Conservation (phyloP, 2,888 invertebrate species). For the Stenchaetothrips biformis region DNA sequence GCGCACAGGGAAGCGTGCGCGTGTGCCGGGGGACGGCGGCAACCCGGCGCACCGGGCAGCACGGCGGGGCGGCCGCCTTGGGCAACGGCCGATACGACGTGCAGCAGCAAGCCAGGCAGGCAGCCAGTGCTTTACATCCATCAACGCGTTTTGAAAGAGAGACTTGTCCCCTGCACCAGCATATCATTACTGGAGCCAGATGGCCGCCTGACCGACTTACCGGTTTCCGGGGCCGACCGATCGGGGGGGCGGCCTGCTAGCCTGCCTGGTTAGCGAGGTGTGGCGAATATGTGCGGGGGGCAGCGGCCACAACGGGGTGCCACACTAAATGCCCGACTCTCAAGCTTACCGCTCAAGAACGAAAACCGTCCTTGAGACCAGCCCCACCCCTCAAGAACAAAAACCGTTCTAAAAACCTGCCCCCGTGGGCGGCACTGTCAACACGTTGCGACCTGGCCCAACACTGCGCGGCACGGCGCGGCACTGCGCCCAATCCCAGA, state of each 20-base stretch:
- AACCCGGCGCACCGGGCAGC: not conserved
- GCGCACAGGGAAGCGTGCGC: too few species aligned
- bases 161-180: not conserved
- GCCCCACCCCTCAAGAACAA: not conserved
- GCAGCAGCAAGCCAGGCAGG: not conserved
- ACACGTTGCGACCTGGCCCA: not conserved
- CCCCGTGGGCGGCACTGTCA: too few species aligned
- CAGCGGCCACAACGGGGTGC: not conserved
- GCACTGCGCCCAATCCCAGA: not conserved
- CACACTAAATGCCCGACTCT: too few species aligned
- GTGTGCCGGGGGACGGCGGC: not conserved
- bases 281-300: not conserved
- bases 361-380: too few species aligned
- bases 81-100: not conserved
- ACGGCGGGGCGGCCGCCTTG: not conserved
- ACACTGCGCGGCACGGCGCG: not conserved
- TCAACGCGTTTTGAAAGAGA: not conserved
- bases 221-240: not conserved
- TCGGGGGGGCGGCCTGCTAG: not conserved
- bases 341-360: too few species aligned
- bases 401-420: too few species aligned
- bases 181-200: not conserved
- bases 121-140: not conserved
- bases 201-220: slow-evolving; percentile 4
- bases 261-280: not conserved